Base-by-base conservation (phyloP, 2,888 invertebrate genomes). In the Ditylenchus weischeri region DNA sequence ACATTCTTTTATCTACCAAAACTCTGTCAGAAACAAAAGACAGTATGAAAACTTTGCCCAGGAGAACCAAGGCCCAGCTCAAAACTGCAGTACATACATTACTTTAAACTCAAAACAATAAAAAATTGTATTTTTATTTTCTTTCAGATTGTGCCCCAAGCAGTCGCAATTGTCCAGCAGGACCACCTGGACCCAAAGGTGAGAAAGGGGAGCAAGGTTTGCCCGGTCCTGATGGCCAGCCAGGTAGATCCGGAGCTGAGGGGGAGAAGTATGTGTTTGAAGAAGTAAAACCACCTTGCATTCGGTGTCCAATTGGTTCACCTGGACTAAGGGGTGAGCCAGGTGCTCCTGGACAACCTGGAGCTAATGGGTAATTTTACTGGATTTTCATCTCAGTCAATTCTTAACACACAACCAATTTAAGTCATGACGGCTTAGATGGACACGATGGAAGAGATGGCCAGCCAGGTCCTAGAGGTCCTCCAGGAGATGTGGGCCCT, bases 361-460 rank as follows among this genome's bases (percentile, higher is more conserved):
- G 66, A 66, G 38, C 49, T 21, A 36, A 57, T 8, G 66, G 66
- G 36, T 47, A 47, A 15, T 7, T 38, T 29, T 57, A 29, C 2
- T 29, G 8, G 54, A 29, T 10, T 54, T 10, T 2, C 10, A 54
- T 6, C 57, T 1, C 23, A 13, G 57, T 54, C 8, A 54, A 54
- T 7, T 54, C 1, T 54, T 2, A 54, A 8, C 18, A 18, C 8
- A 23, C 65, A 60, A 15, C 65, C 72, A 35, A 75, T 75, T 65
- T 64, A 13, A 43, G 43, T 10, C 43, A 43, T 15, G 43, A 43
- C 15, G 69, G 4, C 72, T 72, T 36, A 76, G 76, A 74, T 64
- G 71, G 47, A 61, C 71, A 29, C 75, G 78, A 72, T 66, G 66
- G 23, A 71, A 71, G 65, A 65, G 68, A 72, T 49, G 76, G 78